These are phyloP conservation scores for Andrena bicolor DNA, from an alignment of 2,888 invertebrate species.

Conservation along the genomic window DNA sequence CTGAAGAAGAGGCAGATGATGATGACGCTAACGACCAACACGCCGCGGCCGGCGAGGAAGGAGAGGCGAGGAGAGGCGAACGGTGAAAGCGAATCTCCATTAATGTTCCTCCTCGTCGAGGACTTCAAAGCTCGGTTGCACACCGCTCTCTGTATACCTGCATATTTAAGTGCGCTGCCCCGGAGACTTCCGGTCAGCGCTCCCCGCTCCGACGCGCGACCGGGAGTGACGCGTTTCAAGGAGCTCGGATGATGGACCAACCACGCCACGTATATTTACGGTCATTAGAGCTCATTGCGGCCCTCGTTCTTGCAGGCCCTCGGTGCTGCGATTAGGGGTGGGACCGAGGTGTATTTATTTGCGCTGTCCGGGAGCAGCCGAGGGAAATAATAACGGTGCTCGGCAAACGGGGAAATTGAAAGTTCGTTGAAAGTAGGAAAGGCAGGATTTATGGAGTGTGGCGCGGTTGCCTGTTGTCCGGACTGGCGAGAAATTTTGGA, in stretches of 20 bases:
- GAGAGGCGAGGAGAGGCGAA: conserved; percentile 37
- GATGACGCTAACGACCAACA: conserved; percentile 51
- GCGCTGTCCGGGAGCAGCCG: neutral
- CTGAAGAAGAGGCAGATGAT: conserved; percentile 26
- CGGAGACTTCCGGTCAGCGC: conserved; percentile 63
- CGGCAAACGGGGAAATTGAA: neutral
- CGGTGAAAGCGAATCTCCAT: conserved; percentile 73
- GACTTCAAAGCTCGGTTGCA: conserved; percentile 50
- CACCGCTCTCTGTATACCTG: conserved; percentile 22
- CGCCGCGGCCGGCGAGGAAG: conserved; percentile 17
- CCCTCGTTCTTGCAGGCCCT: conserved; percentile 9
- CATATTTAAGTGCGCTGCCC: conserved; percentile 51
- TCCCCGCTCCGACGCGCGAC: conserved; percentile 14
- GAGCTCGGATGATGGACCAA: conserved; percentile 44
- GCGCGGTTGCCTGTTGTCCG: neutral
- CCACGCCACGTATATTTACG: conserved; percentile 4
- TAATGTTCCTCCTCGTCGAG: conserved; percentile 60
- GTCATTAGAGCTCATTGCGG: conserved; percentile 42
- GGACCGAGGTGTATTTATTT: neutral
- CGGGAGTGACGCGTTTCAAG: conserved; percentile 12
- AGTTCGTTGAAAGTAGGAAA: neutral
- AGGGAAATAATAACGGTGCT: neutral
- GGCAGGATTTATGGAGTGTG: neutral
- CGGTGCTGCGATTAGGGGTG: conserved; percentile 16
- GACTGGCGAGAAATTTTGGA: neutral